Conservation (phyloP, 1,140 invertebrate genomes). For the Meloidogyne chitwoodi region DNA sequence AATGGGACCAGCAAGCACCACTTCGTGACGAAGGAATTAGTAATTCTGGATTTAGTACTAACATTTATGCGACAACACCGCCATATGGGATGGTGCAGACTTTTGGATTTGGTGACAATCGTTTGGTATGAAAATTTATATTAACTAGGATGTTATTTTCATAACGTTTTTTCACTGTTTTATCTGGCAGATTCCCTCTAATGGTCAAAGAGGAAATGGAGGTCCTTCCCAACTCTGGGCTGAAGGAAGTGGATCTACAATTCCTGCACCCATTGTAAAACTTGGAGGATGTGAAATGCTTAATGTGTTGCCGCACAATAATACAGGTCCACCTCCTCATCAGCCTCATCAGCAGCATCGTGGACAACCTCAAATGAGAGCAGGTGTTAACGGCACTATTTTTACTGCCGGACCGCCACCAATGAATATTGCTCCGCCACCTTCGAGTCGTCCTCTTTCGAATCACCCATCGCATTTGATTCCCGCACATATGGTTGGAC, state of each 20-base stretch:
- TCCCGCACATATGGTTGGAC: neutral
- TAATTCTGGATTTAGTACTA: neutral
- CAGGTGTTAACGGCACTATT: neutral
- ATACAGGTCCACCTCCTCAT: neutral
- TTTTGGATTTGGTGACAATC: neutral
- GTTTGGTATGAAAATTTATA: neutral
- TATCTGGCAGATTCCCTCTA: neutral
- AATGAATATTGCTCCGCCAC: neutral
- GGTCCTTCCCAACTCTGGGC: neutral
- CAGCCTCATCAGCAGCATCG: neutral
- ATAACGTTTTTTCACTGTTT: neutral
- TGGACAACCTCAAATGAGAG: constrained; percentile 1
- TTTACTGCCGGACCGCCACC: constrained; percentile 6
- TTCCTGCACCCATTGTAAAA: neutral
- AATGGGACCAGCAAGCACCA: constrained; percentile 12
- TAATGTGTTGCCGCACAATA: neutral
- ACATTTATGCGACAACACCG: neutral
- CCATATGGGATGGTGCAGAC: neutral
- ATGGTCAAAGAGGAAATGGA: neutral
- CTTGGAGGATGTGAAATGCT: neutral
- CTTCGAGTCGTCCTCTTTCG: neutral
- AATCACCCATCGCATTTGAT: neutral
- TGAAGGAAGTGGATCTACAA: neutral
- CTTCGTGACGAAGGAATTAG: neutral
- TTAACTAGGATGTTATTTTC: neutral